Base-by-base conservation (phyloP, 2,113 vertebrate species). In the Periophthalmus modestus region DNA sequence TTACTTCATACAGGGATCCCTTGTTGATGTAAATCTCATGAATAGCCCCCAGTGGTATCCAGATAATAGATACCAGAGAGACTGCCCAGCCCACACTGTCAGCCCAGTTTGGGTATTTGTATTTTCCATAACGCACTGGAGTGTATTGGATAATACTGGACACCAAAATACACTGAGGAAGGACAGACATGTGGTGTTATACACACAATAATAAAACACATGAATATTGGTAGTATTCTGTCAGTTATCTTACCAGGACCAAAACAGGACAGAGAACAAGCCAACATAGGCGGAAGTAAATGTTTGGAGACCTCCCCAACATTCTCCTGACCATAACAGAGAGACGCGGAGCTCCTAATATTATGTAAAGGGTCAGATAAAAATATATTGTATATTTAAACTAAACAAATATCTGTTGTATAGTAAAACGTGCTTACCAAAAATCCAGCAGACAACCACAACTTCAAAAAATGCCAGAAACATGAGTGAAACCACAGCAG, bases 381-480 rank as follows among this genome's bases (percentile, higher is more conserved):
- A 39, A 9, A 21, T 21, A 55, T n/a, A 9, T 1, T 9, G 52
- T 55, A 55, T 54, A 54, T 7, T 43, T 59, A 19, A 52, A 16
- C 24, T 55, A 47, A 28, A 28, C 28, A 57, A 12, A 23, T 9
- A 55, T 48, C 24, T 46, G 3, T 1, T 15, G 0, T 9, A 34
- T 1, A 62, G 7, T 68, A 2, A 65, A 69, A 5, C 10, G 19
- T 21, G n/a, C n/a, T 87, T 90, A 94, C 93, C 93, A 69, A 94
- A 94, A 58, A 94, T 76, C 87, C 93, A 90, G 67, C 91, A 93
- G 23, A 93, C 74, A 18, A 92, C 86, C 7, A 92, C 24, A 43
- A 94, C 88, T 82, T 94, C 93, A 84, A 91, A 92, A 77, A 94
- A 93, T 68, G 93, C 92, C 84, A 94, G 65, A 68, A 92, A 89